Conservation (phyloP, 2,797 vertebrate species). For the Myoxocephalus aenaeus region DNA sequence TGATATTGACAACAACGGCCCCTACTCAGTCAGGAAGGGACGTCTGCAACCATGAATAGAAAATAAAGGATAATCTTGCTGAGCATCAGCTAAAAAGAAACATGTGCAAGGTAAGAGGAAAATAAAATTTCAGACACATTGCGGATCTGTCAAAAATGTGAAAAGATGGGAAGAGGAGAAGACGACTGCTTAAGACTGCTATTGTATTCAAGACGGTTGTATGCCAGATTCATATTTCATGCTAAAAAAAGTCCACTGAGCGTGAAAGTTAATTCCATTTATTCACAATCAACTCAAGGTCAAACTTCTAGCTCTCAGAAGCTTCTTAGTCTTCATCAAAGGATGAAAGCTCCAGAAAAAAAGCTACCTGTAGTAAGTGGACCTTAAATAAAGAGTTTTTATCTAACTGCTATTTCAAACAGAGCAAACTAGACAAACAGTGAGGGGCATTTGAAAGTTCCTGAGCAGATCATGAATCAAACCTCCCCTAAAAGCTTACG, state of each 20-base stretch:
- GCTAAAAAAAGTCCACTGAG: neutral
- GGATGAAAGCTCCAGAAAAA: neutral
- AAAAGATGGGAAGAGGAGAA: neutral
- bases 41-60: neutral
- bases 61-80: conserved; percentile 8
- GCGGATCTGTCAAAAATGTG: neutral
- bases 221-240: neutral
- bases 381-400: neutral
- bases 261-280: neutral
- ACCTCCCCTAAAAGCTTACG: too few species aligned
- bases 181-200: neutral
- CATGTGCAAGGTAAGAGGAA: neutral
- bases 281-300: neutral
- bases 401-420: neutral
- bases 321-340: neutral
- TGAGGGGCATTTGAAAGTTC: too few species aligned
- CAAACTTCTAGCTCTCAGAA: neutral
- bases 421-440: neutral
- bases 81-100: conserved; percentile 8
- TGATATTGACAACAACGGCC: neutral
- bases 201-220: neutral
- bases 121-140: conserved; percentile 10
- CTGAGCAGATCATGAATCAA: too few species aligned
- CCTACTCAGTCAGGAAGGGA: neutral
- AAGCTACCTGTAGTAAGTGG: neutral